These are phyloP conservation scores for Carterocephalus palaemon DNA, from an alignment of 2,888 invertebrate genomes.

Conservation along the genomic window DNA sequence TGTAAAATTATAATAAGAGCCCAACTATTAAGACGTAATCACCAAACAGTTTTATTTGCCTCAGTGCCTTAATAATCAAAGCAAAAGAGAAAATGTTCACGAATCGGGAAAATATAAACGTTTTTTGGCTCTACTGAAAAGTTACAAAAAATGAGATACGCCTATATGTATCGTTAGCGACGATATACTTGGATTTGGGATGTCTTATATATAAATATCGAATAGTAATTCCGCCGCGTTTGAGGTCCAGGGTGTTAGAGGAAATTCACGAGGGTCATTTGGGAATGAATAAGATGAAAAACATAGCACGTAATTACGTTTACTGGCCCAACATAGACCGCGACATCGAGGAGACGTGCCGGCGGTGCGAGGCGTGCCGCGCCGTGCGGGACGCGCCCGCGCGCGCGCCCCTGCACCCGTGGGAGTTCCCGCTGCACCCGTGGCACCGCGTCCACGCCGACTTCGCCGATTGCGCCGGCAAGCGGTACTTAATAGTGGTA, in stretches of 20 bases:
- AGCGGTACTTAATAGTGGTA: constrained; percentile 29
- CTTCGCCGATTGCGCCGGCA: background rate
- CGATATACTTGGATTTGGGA: background rate
- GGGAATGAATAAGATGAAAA: constrained; percentile 7
- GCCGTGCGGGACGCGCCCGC: constrained; percentile 1
- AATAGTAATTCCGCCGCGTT: background rate
- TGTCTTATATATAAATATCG: constrained; percentile 4
- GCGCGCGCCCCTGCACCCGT: background rate
- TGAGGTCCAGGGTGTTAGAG: background rate
- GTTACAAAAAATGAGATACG: too few relatives aligned
- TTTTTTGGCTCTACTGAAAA: too few relatives aligned
- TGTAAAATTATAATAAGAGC: too few relatives aligned
- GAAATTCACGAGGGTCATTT: constrained; percentile 9
- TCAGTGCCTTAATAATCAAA: too few relatives aligned
- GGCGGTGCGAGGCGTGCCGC: background rate
- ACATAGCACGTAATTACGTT: constrained; percentile 6
- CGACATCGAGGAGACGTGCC: background rate
- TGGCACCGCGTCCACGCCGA: constrained; percentile 2
- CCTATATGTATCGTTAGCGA: too few relatives aligned
- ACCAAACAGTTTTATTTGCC: too few relatives aligned
- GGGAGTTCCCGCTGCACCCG: background rate
- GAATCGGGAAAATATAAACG: too few relatives aligned
- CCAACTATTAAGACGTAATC: too few relatives aligned
- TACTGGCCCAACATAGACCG: background rate
- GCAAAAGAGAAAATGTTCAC: too few relatives aligned